Evolutionary conservation across 2,113 vertebrate genomes (phyloP).

Genomic region (Brachyistius frenatus): DNA sequence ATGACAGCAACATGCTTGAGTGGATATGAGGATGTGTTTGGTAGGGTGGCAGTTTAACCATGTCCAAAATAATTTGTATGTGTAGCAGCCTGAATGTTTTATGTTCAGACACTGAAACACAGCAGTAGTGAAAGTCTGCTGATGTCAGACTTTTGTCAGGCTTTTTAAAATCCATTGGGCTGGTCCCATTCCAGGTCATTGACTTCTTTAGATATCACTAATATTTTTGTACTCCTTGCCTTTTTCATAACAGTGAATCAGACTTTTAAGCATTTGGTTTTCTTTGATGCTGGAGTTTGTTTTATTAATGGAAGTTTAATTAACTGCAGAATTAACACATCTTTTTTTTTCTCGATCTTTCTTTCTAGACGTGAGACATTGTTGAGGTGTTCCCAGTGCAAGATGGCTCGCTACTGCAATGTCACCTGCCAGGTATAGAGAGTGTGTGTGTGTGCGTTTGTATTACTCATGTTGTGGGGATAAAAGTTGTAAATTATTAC

Average conservation of each 20-base stretch:
- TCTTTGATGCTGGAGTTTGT: not conserved
- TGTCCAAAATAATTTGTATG: not conserved
- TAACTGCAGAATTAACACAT: conserved; percentile 14
- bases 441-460: not conserved
- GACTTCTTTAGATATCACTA: not conserved
- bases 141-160: not conserved
- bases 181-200: not conserved
- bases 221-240: not conserved
- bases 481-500: not conserved
- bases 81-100: not conserved
- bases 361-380: conserved; percentile 85
- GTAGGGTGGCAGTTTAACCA: not conserved
- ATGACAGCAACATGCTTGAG: conserved; percentile 12
- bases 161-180: not conserved
- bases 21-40: conserved; percentile 6
- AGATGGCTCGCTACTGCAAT: conserved; percentile 91
- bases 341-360: conserved; percentile 13
- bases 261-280: conserved; percentile 13
- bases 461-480: not conserved
- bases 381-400: conserved; percentile 93
- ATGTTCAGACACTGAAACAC: conserved; percentile 9
- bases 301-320: not conserved
- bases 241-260: not conserved
- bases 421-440: conserved; percentile 90
- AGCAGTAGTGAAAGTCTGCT: conserved; percentile 5